Base-by-base conservation (phyloP, 2,113 vertebrate species). In the Phyllostomus discolor region DNA sequence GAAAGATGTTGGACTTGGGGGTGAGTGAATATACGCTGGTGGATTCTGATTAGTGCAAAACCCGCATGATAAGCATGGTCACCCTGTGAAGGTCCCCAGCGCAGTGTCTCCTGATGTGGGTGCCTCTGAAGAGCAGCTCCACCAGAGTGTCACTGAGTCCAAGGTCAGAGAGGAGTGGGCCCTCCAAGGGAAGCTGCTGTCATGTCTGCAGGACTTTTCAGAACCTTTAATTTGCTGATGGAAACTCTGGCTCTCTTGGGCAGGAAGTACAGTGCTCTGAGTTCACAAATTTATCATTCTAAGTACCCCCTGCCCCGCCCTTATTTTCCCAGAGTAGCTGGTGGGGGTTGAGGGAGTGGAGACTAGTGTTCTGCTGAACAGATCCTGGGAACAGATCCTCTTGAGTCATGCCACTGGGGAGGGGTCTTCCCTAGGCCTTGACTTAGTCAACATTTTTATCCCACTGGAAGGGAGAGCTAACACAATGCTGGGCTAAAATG, bases 401-500 rank as follows among this genome's bases (percentile, higher is more conserved):
- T 14, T 19, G 46, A 57, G 28, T 57, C 3, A 14, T 0, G 12
- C 46, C 5, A 0, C 9, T 24, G 14, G 35, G 28, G 31, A 17
- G 2, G 6, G 35, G 3, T 38, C 35, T 38, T 52, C 57, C 26
- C 26, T 7, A 31, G 67, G 31, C 62, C 72, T 57, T 38, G 26
- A 87, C 14, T 38, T 78, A n/a, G 24, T 43, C 52, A 70, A 33
- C 28, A 12, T 41, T 14, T 54, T 59, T 16, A 38, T 46, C 20
- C 35, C 50, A 17, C 31, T 10, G 33, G 41, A 15, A 46, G 10
- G 54, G n/a, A 75, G 62, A 75, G 54, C 15, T 38, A 6, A 10
- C 14, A 38, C 14, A 72, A 59, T 7, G 22, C 20, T 3, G 7
- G 78, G 64, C 54, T 62, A 6, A 81, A 28, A 50, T 5, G 41